Conservation (phyloP, 2,113 vertebrate genomes). For the Anthoscopus minutus region DNA sequence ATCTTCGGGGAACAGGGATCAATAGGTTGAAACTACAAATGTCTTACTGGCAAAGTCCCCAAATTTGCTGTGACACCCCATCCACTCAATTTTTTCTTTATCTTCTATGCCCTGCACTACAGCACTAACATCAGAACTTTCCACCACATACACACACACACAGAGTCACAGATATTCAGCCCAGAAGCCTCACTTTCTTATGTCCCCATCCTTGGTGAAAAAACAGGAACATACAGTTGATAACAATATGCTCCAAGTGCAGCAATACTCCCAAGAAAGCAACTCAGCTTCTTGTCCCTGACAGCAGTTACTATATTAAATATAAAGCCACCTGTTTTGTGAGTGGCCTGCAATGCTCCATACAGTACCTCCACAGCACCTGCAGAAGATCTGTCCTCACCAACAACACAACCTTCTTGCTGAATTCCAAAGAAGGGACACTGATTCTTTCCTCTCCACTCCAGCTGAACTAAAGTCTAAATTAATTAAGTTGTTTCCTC, state of each 20-base stretch:
- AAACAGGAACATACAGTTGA: neutral
- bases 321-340: neutral
- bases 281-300: neutral
- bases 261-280: neutral
- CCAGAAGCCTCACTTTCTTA: neutral
- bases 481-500: conserved; percentile 54
- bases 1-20: neutral
- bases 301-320: neutral
- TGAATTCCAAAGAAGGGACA: neutral
- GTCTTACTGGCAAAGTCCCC: neutral
- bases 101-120: neutral
- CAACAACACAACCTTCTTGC: neutral
- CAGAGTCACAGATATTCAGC: neutral
- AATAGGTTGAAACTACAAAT: neutral
- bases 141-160: neutral
- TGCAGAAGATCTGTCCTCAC: conserved; percentile 9
- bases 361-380: conserved; percentile 29
- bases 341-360: neutral
- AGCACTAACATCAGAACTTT: neutral
- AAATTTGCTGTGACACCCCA: neutral
- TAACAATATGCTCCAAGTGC: neutral
- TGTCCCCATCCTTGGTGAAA: neutral
- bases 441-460: neutral
- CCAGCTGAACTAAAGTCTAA: conserved; percentile 39
- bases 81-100: neutral